Percentiles rank a stretch among this genome's conserved stretches.
Conservation (phyloP, 2,113 vertebrate species). For the Nothoprocta pentlandii region DNA sequence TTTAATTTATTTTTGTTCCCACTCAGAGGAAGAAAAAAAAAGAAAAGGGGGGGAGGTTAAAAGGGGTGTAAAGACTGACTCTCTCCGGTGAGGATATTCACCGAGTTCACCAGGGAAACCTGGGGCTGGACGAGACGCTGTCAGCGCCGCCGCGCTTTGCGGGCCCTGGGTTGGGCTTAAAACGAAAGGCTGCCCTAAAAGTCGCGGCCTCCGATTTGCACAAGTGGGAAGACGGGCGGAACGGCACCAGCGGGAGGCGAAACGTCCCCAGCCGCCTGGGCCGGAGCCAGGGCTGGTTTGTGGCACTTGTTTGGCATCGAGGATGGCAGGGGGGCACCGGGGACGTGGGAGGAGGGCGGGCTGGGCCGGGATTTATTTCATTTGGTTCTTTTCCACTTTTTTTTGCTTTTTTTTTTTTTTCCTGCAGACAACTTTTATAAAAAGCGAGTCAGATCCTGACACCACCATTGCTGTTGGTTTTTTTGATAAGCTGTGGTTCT, state of each 20-base stretch:
- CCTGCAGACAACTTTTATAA: slow-evolving; percentile 71
- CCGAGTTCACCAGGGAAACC: background rate
- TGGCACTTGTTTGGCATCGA: slow-evolving; percentile 56
- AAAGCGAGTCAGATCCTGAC: slow-evolving; percentile 66
- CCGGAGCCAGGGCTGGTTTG: slow-evolving; percentile 26
- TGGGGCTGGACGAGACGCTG: slow-evolving; percentile 7
- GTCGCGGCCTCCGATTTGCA: slow-evolving; percentile 32
- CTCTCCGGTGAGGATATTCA: slow-evolving; percentile 39
- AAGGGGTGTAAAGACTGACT: slow-evolving; percentile 27
- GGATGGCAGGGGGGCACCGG: background rate
- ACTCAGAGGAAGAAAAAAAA: slow-evolving; percentile 37
- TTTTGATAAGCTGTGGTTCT: slow-evolving; percentile 73
- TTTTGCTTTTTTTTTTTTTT: background rate
- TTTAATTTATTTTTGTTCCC: slow-evolving; percentile 76
- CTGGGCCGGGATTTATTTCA: background rate
- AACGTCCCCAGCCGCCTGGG: background rate
- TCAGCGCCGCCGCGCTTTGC: background rate
- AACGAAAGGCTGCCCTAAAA: slow-evolving; percentile 11
- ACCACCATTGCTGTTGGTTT: slow-evolving; percentile 49
- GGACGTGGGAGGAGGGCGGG: too few species aligned
- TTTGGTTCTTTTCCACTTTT: slow-evolving; percentile 11
- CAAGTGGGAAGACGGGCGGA: slow-evolving; percentile 16
- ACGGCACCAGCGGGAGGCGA: background rate
- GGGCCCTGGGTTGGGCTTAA: background rate
- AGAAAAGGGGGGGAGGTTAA: background rate